These are phyloP conservation scores for Diaperis boleti DNA, from an alignment of 2,888 invertebrate species.

Conservation along the genomic window DNA sequence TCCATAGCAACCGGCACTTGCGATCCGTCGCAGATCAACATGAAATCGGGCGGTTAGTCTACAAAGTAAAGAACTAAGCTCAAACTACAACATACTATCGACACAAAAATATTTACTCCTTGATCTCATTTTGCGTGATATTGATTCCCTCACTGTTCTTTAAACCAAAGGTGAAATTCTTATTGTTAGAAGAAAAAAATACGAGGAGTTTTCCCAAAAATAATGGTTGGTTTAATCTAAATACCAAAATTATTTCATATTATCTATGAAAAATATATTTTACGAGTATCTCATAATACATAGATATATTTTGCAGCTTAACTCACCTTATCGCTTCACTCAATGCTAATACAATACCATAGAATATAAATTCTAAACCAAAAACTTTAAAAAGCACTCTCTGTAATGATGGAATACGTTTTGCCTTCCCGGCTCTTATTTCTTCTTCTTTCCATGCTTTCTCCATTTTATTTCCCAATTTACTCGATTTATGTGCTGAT, in stretches of 20 bases:
- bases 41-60: too few relatives aligned
- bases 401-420: slow-evolving; percentile 72
- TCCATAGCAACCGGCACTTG: too few relatives aligned
- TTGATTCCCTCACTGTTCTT: slow-evolving; percentile 21
- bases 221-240: slow-evolving; percentile 75
- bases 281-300: slow-evolving; percentile 1
- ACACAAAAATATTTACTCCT: slow-evolving; percentile 54
- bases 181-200: slow-evolving; percentile 67
- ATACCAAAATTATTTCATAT: slow-evolving; percentile 33
- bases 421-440: slow-evolving; percentile 60
- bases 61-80: too few relatives aligned
- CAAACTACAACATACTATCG: slow-evolving; percentile 43
- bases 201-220: slow-evolving; percentile 73
- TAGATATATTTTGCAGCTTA: background rate
- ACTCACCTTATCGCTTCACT: slow-evolving; percentile 73
- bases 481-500: slow-evolving; percentile 76
- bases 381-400: slow-evolving; percentile 73
- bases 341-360: slow-evolving; percentile 73
- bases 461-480: slow-evolving; percentile 75
- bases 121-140: slow-evolving; percentile 42
- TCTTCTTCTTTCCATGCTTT: slow-evolving; percentile 74
- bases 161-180: slow-evolving; percentile 10
- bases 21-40: too few relatives aligned
- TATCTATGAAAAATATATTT: slow-evolving; percentile 25
- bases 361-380: slow-evolving; percentile 72